These are phyloP conservation scores for Acrocera orbiculus DNA, from an alignment of 2,888 invertebrate genomes.

Conservation along the genomic window DNA sequence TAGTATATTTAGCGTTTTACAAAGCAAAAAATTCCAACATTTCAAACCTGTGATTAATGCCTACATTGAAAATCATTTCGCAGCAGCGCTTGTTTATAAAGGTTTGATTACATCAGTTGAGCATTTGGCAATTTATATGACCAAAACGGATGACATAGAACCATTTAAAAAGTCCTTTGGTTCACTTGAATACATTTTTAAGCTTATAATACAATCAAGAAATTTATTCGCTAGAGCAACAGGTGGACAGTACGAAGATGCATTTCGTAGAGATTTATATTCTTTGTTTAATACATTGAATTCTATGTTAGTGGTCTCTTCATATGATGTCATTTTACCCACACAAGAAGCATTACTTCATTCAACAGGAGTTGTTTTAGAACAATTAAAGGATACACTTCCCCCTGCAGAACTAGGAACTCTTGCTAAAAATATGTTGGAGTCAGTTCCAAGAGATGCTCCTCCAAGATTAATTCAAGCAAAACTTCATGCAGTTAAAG, in stretches of 20 bases:
- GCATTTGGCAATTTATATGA: constrained; percentile 74
- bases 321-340: constrained; percentile 54
- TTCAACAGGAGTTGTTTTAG: constrained; percentile 68
- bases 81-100: constrained; percentile 85
- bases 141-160: constrained; percentile 72
- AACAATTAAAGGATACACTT: constrained; percentile 57
- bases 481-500: constrained; percentile 65
- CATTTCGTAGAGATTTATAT: constrained; percentile 64
- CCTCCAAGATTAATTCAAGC: constrained; percentile 57
- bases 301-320: constrained; percentile 52
- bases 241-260: constrained; percentile 76
- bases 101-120: constrained; percentile 77
- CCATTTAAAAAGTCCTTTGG: constrained; percentile 80
- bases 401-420: constrained; percentile 63
- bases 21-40: constrained; percentile 83
- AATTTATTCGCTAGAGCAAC: constrained; percentile 69
- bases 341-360: constrained; percentile 67
- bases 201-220: constrained; percentile 78
- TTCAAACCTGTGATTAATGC: constrained; percentile 88
- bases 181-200: constrained; percentile 81
- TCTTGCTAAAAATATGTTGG: constrained; percentile 60
- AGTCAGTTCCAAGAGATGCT: constrained; percentile 39
- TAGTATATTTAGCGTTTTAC: constrained; percentile 76
- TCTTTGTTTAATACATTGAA: constrained; percentile 64
- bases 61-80: constrained; percentile 87